Evolutionary conservation across 2,888 invertebrate species (phyloP), one percentile per base, ranked within the genome.

Genomic region (Leucoma salicis): DNA sequence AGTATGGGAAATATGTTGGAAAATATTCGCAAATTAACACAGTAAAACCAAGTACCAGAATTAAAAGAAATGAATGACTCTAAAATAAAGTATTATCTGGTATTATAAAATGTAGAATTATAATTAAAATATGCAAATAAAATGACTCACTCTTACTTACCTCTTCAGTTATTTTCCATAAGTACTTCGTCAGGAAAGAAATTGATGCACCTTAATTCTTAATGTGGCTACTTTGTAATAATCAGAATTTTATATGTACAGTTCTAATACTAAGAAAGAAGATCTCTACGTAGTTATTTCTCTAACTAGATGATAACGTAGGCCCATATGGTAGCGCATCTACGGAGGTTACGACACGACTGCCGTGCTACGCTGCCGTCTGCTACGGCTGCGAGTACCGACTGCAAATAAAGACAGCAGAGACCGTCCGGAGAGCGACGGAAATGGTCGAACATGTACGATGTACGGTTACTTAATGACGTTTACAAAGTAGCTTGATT

Each of bases 311-410:
- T 49, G 51, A 53, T 46, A 50, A 53, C 64, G 62, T 66, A 70
- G 61, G 52, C 60, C 47, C 45, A 46, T 46, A 25, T 11, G 37
- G n/a, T n/a, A n/a, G n/a, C n/a, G n/a, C n/a, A 49, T 63, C 74
- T 80, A 79, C 82, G 78, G 62, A 46, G 42, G 70, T 75, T 75
- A 77, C 84, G 80, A 68, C 70, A 70, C 78, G 74, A 87, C 88
- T 87, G 76, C 75, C 75, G 71, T 55, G 78, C 82, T 83, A 81
- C 82, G 77, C 68, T 61, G 63, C 63, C 59, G 55, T 58, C 56
- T 33, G 69, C 70, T 64, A 66, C 70, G 73, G 55, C 52, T 53
- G 43, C 62, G 58, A 59, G 48, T 49, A 46, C 54, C 60, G 65
- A 72, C 72, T 74, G 70, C 62, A 70, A 76, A 79, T 74, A 74